Percentiles rank a stretch among this genome's conserved stretches.
phyloP scores from a whole-genome alignment of 2,113 vertebrate species.

The Rhinolophus sinicus region DNA sequence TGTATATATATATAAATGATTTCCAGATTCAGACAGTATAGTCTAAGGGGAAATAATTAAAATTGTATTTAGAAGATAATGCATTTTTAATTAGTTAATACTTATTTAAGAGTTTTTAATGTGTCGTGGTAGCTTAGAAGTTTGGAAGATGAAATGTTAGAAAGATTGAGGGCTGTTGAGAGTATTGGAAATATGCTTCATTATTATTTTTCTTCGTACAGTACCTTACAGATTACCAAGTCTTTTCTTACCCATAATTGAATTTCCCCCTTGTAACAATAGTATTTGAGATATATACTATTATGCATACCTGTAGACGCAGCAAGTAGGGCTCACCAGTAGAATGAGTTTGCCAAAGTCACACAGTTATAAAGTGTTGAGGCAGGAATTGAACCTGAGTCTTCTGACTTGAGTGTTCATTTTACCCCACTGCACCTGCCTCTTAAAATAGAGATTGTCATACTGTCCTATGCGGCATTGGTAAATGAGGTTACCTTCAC shows the following conservation, averaged over 20 bases:
- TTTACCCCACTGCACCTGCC: not conserved
- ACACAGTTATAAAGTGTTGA: not conserved
- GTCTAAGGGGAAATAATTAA: not conserved
- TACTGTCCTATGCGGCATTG: not conserved
- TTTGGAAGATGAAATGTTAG: not conserved
- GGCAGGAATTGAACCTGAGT: not conserved
- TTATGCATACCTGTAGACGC: too few species aligned
- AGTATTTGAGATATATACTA: not conserved
- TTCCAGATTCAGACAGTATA: not conserved
- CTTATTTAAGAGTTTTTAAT: not conserved
- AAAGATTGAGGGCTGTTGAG: not conserved
- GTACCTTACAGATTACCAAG: not conserved
- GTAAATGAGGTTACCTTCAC: not conserved
- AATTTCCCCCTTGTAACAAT: not conserved
- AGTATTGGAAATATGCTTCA: not conserved
- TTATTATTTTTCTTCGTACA: not conserved
- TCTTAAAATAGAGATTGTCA: not conserved
- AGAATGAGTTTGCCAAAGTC: not conserved
- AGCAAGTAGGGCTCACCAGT: not conserved
- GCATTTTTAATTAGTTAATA: not conserved
- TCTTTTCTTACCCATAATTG: not conserved
- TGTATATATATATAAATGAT: not conserved
- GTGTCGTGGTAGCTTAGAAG: not conserved
- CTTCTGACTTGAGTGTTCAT: not conserved
- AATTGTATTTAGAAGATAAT: not conserved